Conservation (phyloP, 2,888 invertebrate species). For the Phorcus lineatus region DNA sequence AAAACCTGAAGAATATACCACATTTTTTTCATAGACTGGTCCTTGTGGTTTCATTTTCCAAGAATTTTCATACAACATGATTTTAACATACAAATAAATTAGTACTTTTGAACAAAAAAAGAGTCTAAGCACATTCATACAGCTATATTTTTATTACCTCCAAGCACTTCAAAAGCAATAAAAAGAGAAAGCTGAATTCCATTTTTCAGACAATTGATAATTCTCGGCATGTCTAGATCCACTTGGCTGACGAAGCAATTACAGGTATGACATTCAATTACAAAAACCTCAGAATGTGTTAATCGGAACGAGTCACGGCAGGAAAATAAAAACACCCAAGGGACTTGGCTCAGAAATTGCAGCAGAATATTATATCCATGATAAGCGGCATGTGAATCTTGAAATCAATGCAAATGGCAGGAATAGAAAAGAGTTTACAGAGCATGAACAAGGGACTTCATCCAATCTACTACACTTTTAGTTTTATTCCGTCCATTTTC, state of each 20-base stretch:
- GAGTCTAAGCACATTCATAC: too few relatives aligned
- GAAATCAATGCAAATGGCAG: conserved; percentile 12
- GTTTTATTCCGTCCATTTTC: conserved; percentile 22
- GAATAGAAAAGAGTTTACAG: conserved; percentile 3
- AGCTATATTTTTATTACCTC: too few relatives aligned
- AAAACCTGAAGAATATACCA: too few relatives aligned
- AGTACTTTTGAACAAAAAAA: too few relatives aligned
- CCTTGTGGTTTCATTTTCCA: too few relatives aligned
- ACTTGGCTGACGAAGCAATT: background rate
- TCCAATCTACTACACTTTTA: conserved; percentile 23
- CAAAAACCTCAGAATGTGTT: conserved; percentile 4
- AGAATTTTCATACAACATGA: too few relatives aligned
- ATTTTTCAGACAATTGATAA: conserved; percentile 7
- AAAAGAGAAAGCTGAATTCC: too few relatives aligned
- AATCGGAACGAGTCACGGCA: background rate
- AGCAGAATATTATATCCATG: background rate
- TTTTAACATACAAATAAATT: too few relatives aligned
- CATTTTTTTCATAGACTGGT: too few relatives aligned
- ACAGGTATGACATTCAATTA: background rate
- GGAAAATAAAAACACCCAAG: conserved; percentile 1
- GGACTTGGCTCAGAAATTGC: background rate
- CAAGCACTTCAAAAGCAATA: too few relatives aligned
- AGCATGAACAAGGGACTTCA: conserved; percentile 3
- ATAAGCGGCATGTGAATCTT: background rate
- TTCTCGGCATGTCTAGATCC: background rate